Percentiles rank a stretch among this genome's conserved stretches.
Evolutionary conservation across 1,140 invertebrate species (phyloP).

Genomic region (Drosophila novamexicana): DNA sequence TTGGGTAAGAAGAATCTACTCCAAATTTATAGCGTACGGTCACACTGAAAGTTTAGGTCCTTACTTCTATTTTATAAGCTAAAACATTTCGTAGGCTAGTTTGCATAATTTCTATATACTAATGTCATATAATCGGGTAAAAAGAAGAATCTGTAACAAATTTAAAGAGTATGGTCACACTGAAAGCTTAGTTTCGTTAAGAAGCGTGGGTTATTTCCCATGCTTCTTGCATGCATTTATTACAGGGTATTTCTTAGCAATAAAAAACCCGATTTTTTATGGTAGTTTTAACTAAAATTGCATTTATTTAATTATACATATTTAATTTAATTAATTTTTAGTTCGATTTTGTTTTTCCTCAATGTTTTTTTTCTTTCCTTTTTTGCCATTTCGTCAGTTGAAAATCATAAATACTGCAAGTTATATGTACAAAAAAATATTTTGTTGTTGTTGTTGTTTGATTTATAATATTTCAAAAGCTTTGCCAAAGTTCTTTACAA

Average conservation of each 20-base stretch:
- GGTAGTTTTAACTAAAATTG: constrained; percentile 79
- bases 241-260: background rate
- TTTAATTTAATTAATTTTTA: constrained; percentile 73
- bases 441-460: constrained; percentile 25
- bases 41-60: too few species aligned
- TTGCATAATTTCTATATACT: too few species aligned
- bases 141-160: too few species aligned
- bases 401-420: constrained; percentile 81
- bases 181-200: too few species aligned
- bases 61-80: too few species aligned
- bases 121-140: too few species aligned
- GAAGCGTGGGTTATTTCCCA: too few species aligned
- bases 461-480: constrained; percentile 38
- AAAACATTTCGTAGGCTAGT: too few species aligned
- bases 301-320: constrained; percentile 79
- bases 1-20: background rate
- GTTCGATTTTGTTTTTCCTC: constrained; percentile 39
- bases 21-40: too few species aligned
- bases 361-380: constrained; percentile 14
- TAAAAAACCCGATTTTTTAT: constrained; percentile 20
- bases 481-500: constrained; percentile 37
- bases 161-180: too few species aligned
- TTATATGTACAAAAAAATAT: constrained; percentile 58
- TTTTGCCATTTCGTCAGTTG: constrained; percentile 35
- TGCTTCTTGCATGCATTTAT: background rate